These are phyloP conservation scores for Diabrotica undecimpunctata DNA, from an alignment of 1,140 invertebrate genomes.

Conservation along the genomic window DNA sequence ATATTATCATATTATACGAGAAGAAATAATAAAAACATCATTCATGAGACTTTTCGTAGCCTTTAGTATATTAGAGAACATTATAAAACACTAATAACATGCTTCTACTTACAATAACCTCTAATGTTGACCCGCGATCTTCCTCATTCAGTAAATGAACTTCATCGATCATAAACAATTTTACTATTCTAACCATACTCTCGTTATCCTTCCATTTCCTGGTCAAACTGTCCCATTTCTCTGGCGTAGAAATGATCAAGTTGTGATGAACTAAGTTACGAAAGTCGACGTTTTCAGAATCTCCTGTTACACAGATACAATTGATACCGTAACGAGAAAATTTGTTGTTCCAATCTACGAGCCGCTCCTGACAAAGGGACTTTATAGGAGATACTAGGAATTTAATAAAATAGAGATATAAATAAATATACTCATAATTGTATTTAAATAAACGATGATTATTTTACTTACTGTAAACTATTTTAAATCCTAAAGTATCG, in stretches of 20 bases:
- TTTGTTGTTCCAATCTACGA: constrained; percentile 68
- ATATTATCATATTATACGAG: too few species aligned
- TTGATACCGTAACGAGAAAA: constrained; percentile 61
- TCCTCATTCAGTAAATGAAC: constrained; percentile 72
- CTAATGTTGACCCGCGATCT: constrained; percentile 68
- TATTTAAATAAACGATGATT: too few species aligned
- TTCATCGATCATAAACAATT: constrained; percentile 79
- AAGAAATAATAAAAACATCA: too few species aligned
- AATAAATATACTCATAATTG: not conserved
- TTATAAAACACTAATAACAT: too few species aligned
- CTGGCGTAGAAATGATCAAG: constrained; percentile 77
- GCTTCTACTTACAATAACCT: constrained; percentile 65
- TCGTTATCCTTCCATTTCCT: constrained; percentile 66
- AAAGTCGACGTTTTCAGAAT: constrained; percentile 64
- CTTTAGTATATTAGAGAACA: too few species aligned
- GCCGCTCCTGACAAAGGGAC: constrained; percentile 69
- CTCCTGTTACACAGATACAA: constrained; percentile 72
- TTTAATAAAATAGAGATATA: constrained; percentile 11
- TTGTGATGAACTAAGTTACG: constrained; percentile 48
- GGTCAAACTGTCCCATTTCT: constrained; percentile 81
- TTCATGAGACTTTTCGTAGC: too few species aligned
- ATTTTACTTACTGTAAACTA: constrained; percentile 66
- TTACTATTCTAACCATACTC: constrained; percentile 58
- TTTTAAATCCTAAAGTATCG: constrained; percentile 52
- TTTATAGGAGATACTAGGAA: constrained; percentile 75